Evolutionary conservation across 2,888 invertebrate genomes (phyloP).

Genomic region (Protodeltote pygarga): DNA sequence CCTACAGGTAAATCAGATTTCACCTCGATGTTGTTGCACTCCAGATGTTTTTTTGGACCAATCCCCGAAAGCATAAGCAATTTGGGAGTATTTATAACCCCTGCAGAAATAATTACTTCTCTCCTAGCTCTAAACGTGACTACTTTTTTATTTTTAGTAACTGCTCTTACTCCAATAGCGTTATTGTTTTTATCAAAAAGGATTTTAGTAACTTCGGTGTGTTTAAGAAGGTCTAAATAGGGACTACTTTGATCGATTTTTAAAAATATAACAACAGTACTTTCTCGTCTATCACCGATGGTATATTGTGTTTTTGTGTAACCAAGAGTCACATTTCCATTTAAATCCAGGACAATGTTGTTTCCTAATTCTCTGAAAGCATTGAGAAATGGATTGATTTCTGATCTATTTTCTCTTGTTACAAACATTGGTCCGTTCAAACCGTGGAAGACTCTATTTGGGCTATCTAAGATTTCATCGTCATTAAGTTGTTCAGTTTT

Average conservation of each 20-base stretch:
- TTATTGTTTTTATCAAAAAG: constrained; percentile 55
- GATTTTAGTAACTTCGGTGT: constrained; percentile 55
- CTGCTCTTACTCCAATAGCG: constrained; percentile 53
- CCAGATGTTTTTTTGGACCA: constrained; percentile 57
- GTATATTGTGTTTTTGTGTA: neutral
- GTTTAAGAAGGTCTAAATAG: constrained; percentile 56
- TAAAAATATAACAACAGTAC: constrained; percentile 55
- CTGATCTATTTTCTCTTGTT: constrained; percentile 8
- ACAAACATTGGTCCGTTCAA: constrained; percentile 4
- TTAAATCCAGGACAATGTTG: neutral
- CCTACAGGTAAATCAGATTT: constrained; percentile 61
- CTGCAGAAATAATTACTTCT: constrained; percentile 63
- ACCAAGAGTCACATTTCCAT: constrained; percentile 3
- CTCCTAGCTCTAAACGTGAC: constrained; percentile 48
- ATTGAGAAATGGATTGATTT: neutral
- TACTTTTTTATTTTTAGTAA: constrained; percentile 27
- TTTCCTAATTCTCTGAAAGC: constrained; percentile 6
- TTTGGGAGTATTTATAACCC: constrained; percentile 59
- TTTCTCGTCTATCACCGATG: constrained; percentile 34
- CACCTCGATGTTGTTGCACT: constrained; percentile 48
- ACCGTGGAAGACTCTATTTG: constrained; percentile 6
- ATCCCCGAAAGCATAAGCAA: constrained; percentile 64
- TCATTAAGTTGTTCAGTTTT: constrained; percentile 17
- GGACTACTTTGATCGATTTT: constrained; percentile 43
- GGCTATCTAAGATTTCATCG: neutral